phyloP scores from a whole-genome alignment of 2,797 vertebrate genomes.

The Bufotes viridis region DNA sequence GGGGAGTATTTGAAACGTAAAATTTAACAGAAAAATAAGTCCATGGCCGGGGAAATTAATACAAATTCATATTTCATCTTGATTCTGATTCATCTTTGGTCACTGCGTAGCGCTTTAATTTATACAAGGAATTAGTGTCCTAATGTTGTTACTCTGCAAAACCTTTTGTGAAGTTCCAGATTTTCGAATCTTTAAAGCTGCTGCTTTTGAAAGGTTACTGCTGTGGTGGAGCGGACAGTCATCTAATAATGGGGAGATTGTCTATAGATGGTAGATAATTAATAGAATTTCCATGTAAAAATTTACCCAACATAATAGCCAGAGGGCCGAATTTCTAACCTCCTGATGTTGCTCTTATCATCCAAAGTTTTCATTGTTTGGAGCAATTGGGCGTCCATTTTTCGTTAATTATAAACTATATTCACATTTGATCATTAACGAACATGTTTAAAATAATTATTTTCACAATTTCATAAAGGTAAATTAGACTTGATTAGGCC shows the following conservation, averaged over 20 bases:
- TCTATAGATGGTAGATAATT: conserved; percentile 20
- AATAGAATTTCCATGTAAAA: neutral
- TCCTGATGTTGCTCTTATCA: neutral
- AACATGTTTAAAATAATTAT: neutral
- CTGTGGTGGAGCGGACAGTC: neutral
- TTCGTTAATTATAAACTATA: neutral
- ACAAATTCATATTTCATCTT: conserved; percentile 33
- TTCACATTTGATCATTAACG: neutral
- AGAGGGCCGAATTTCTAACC: neutral
- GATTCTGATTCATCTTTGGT: conserved; percentile 18
- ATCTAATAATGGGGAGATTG: neutral
- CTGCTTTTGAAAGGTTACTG: conserved; percentile 3
- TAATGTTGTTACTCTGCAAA: conserved; percentile 10
- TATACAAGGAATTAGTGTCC: conserved; percentile 35
- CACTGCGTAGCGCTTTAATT: conserved; percentile 21
- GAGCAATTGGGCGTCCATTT: neutral
- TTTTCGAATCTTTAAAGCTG: neutral
- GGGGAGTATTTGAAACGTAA: conserved; percentile 75
- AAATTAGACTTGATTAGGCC: too few relatives aligned
- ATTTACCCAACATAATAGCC: neutral
- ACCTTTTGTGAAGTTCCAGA: conserved; percentile 21
- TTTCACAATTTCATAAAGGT: too few relatives aligned
- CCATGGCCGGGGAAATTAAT: conserved; percentile 70
- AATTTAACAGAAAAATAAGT: conserved; percentile 76
- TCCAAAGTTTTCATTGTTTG: neutral